phyloP scores from a whole-genome alignment of 2,888 invertebrate species.

The Norana najaformis region DNA sequence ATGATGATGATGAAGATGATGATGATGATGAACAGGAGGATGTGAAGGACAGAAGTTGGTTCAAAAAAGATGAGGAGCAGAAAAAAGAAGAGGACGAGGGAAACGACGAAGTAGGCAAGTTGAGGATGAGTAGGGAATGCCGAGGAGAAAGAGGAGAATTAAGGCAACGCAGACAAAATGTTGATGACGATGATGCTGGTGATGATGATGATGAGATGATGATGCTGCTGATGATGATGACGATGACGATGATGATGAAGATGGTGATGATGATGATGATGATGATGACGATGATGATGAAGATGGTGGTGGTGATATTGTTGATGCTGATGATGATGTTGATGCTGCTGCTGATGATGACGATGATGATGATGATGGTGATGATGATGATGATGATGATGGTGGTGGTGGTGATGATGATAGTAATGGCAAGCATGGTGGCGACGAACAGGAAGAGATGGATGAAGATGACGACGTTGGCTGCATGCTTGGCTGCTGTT shows the following conservation, averaged over 20 bases:
- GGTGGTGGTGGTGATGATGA: slow-evolving; percentile 38
- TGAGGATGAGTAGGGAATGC: too few relatives aligned
- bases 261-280: slow-evolving; percentile 29
- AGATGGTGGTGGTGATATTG: slow-evolving; percentile 28
- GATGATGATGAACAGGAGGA: too few relatives aligned
- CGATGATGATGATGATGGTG: slow-evolving; percentile 38
- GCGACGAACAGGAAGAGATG: neutral
- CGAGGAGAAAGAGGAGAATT: too few relatives aligned
- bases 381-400: slow-evolving; percentile 38
- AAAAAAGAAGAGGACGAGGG: too few relatives aligned
- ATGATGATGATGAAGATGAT: too few relatives aligned
- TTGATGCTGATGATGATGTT: slow-evolving; percentile 36
- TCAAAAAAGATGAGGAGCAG: too few relatives aligned
- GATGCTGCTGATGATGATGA: slow-evolving; percentile 32
- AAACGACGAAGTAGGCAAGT: too few relatives aligned
- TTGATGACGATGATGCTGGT: neutral
- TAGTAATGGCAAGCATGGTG: slow-evolving; percentile 21
- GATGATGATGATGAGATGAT: neutral
- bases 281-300: slow-evolving; percentile 25
- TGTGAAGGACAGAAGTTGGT: too few relatives aligned
- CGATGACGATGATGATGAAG: slow-evolving; percentile 27
- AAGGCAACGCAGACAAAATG: neutral
- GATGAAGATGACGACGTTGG: neutral
- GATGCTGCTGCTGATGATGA: slow-evolving; percentile 38
- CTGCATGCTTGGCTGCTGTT: neutral